These are phyloP conservation scores for Turritopsis dohrnii DNA, from an alignment of 30 jellyfish, hydroid and myxozoan species.

Conservation along the genomic window DNA sequence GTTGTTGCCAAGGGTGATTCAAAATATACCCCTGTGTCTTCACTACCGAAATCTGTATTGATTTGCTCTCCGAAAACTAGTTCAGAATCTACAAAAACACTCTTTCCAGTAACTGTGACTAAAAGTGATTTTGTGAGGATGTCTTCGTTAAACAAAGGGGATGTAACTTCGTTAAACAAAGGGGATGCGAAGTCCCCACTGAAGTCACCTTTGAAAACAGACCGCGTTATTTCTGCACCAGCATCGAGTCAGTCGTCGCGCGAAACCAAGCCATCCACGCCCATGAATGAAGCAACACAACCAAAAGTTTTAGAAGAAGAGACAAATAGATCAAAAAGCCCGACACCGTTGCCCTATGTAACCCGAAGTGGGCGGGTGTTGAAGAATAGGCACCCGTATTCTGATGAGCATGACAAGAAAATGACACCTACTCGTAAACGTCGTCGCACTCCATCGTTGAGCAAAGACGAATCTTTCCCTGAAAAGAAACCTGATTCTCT, in stretches of 20 bases:
- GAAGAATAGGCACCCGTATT: background rate
- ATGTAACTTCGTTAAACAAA: background rate
- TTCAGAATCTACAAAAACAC: background rate
- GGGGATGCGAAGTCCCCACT: background rate
- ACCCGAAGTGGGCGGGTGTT: slow-evolving; percentile 25
- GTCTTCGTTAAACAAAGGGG: background rate
- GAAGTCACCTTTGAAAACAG: background rate
- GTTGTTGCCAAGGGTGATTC: background rate
- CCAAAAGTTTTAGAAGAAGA: background rate
- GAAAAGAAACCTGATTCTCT: background rate
- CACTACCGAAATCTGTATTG: background rate
- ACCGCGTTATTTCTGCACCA: background rate
- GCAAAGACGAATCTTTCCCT: background rate
- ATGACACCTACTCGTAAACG: background rate
- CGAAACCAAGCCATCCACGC: background rate
- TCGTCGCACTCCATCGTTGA: slow-evolving; percentile 11
- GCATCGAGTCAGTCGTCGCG: background rate
- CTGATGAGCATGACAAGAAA: slow-evolving; percentile 12
- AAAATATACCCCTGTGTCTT: background rate
- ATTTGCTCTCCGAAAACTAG: background rate
- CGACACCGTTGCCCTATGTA: slow-evolving; percentile 8
- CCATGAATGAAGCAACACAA: background rate
- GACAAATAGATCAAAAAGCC: too few relatives aligned
- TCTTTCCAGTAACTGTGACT: background rate
- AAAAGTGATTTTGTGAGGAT: background rate